Evolutionary conservation across 2,113 vertebrate species (phyloP).

Genomic region (Rafetus swinhoei): DNA sequence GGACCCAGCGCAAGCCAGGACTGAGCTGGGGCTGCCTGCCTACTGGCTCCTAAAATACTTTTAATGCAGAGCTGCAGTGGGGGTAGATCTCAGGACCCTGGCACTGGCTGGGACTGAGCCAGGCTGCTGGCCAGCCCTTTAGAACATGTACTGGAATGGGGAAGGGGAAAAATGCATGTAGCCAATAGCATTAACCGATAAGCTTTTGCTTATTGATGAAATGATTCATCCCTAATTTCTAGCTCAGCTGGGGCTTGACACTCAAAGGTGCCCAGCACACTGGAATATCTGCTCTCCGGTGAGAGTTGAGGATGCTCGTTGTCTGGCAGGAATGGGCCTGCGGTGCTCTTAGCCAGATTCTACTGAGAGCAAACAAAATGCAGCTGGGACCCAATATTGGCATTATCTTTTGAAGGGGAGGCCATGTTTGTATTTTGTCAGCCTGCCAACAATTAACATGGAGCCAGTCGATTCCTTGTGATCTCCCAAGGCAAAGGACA

Average conservation of each 20-base stretch:
- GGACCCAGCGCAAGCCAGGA: too few relatives aligned
- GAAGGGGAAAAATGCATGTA: too few relatives aligned
- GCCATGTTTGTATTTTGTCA: neutral
- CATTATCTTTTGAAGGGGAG: neutral
- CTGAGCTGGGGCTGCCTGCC: too few relatives aligned
- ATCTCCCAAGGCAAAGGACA: constrained; percentile 45
- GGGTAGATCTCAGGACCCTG: too few relatives aligned
- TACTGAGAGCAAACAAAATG: accelerated
- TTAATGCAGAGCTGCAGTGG: too few relatives aligned
- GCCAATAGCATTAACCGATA: too few relatives aligned
- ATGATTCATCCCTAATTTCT: neutral
- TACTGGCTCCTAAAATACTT: too few relatives aligned
- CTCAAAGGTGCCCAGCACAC: neutral
- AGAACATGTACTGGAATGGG: too few relatives aligned
- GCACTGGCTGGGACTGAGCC: too few relatives aligned
- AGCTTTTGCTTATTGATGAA: too few relatives aligned
- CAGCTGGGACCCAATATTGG: neutral
- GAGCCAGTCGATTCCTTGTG: neutral
- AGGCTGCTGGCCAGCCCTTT: too few relatives aligned
- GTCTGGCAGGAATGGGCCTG: neutral
- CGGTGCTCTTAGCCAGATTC: neutral
- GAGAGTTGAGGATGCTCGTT: neutral
- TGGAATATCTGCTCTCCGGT: neutral
- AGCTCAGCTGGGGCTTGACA: accelerated
- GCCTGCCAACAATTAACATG: neutral